Conservation (phyloP, 2,888 invertebrate genomes). For the Campaea margaritaria region DNA sequence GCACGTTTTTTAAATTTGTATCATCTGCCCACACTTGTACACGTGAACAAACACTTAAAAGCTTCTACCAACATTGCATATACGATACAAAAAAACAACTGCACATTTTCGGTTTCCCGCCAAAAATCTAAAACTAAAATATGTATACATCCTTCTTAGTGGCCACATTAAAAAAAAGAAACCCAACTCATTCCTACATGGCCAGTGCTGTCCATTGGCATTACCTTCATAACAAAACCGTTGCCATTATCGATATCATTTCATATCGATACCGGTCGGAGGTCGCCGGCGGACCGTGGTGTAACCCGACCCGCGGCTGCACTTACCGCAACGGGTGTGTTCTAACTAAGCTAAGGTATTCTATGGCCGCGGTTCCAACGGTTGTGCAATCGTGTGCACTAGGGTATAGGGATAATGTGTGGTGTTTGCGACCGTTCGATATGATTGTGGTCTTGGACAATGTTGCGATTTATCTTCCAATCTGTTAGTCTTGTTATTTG, state of each 20-base stretch:
- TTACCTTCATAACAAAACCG: slow-evolving; percentile 18
- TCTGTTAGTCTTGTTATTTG: too few relatives aligned
- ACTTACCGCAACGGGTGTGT: slow-evolving; percentile 60
- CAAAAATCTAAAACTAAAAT: too few relatives aligned
- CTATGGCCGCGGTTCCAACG: slow-evolving; percentile 60
- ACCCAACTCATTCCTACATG: not conserved
- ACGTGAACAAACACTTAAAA: too few relatives aligned
- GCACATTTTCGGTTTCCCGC: too few relatives aligned
- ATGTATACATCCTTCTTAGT: not conserved
- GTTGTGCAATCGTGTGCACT: slow-evolving; percentile 61
- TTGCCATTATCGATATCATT: slow-evolving; percentile 24
- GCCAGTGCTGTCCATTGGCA: slow-evolving; percentile 20
- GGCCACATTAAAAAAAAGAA: slow-evolving; percentile 1
- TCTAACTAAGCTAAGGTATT: slow-evolving; percentile 11
- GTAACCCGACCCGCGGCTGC: slow-evolving; percentile 60
- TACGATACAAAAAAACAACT: too few relatives aligned
- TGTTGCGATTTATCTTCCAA: too few relatives aligned
- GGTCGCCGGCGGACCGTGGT: slow-evolving; percentile 69
- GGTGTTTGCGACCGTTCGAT: slow-evolving; percentile 53
- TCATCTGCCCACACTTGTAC: too few relatives aligned
- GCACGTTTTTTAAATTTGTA: too few relatives aligned
- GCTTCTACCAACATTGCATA: too few relatives aligned
- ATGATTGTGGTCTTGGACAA: slow-evolving; percentile 47
- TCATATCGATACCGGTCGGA: slow-evolving; percentile 49
- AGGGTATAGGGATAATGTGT: slow-evolving; percentile 39